These are phyloP conservation scores for Ascaphus truei DNA, from an alignment of 2,113 vertebrate species.

Conservation along the genomic window DNA sequence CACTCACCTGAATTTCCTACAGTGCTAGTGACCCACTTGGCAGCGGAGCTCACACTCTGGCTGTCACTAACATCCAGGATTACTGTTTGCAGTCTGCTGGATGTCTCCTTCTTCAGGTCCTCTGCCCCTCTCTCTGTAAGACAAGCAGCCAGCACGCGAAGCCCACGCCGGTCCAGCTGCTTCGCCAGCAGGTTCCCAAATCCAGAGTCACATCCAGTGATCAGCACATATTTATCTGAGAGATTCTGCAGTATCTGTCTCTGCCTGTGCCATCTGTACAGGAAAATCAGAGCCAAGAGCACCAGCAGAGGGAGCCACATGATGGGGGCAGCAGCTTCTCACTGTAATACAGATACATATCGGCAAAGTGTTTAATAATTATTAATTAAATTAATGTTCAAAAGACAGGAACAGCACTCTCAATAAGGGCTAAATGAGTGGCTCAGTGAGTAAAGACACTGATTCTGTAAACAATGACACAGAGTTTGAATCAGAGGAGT, in stretches of 20 bases:
- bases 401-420: too few relatives aligned
- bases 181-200: constrained; percentile 76
- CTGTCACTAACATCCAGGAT: constrained; percentile 41
- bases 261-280: constrained; percentile 52
- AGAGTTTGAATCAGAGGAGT: too few relatives aligned
- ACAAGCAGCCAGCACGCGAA: constrained; percentile 72
- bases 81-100: constrained; percentile 39
- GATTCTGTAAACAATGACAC: too few relatives aligned
- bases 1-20: constrained; percentile 34
- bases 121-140: constrained; percentile 64
- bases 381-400: too few relatives aligned
- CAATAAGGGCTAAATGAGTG: too few relatives aligned
- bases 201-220: too few relatives aligned
- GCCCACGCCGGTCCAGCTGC: constrained; percentile 67
- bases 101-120: constrained; percentile 58
- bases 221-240: constrained; percentile 63
- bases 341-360: too few relatives aligned
- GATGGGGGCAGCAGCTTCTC: too few relatives aligned
- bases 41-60: constrained; percentile 17
- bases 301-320: constrained; percentile 5
- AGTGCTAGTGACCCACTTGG: constrained; percentile 5
- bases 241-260: constrained; percentile 47
- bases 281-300: constrained; percentile 39
- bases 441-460: too few relatives aligned
- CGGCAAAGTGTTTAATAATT: too few relatives aligned